Evolutionary conservation across 2,888 invertebrate genomes (phyloP).

Genomic region (Microplitis deprimator): DNA sequence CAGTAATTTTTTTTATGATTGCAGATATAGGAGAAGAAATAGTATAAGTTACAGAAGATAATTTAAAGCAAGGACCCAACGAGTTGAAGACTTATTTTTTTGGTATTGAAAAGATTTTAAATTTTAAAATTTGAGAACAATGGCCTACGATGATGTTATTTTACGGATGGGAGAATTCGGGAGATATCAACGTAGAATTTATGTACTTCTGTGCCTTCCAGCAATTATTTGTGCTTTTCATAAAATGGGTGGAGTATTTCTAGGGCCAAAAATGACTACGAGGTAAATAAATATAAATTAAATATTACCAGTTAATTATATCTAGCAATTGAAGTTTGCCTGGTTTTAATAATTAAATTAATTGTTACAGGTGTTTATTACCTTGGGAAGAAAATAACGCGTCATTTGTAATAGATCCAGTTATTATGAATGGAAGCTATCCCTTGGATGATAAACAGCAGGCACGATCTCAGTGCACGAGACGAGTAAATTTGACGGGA

Average conservation of each 20-base stretch:
- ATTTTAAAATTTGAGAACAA: constrained; percentile 59
- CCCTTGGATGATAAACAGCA: constrained; percentile 73
- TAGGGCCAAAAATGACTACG: constrained; percentile 78
- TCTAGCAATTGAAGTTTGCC: neutral
- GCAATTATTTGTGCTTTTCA: constrained; percentile 82
- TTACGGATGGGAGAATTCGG: constrained; percentile 81
- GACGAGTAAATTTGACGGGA: constrained; percentile 64
- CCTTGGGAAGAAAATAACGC: constrained; percentile 75
- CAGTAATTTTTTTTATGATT: constrained; percentile 6
- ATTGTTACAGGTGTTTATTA: constrained; percentile 74
- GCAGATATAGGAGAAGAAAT: neutral
- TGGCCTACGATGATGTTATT: constrained; percentile 83
- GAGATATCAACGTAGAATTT: constrained; percentile 79
- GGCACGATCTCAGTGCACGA: constrained; percentile 73
- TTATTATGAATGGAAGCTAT: constrained; percentile 73
- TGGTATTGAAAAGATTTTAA: neutral
- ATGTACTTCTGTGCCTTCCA: constrained; percentile 79
- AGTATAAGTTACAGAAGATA: neutral
- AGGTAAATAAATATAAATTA: constrained; percentile 69
- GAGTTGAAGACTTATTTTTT: neutral
- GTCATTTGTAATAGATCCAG: constrained; percentile 71
- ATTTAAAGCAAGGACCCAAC: neutral
- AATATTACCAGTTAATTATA: neutral
- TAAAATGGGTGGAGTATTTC: constrained; percentile 81
- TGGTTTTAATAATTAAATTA: constrained; percentile 33